Percentiles rank a stretch among this genome's conserved stretches.
phyloP scores from a whole-genome alignment of 2,888 invertebrate species.

The Smittia sp. region DNA sequence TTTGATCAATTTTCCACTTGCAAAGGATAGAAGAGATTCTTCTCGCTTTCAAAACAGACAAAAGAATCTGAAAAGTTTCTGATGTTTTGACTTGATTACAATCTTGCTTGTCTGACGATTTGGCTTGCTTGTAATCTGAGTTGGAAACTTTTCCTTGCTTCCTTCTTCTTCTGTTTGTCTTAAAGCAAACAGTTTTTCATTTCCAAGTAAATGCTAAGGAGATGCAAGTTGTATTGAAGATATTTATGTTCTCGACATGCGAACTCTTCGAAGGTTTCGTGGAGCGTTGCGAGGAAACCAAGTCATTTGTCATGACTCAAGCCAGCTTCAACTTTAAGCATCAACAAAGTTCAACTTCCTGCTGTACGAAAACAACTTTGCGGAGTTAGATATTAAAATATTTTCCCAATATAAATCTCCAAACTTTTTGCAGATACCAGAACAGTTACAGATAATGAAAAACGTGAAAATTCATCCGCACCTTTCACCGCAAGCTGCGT shows the following conservation, averaged over 20 bases:
- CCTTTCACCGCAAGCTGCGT: not conserved
- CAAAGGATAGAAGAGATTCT: not conserved
- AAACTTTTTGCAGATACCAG: too few relatives aligned
- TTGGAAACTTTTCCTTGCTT: constrained; percentile 1
- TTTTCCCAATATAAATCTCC: too few relatives aligned
- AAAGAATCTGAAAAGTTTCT: constrained; percentile 24
- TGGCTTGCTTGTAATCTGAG: constrained; percentile 33
- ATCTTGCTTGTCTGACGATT: constrained; percentile 12
- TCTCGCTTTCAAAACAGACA: not conserved
- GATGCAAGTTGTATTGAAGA: not conserved
- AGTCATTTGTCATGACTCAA: too few relatives aligned
- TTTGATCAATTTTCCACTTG: not conserved
- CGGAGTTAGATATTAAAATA: too few relatives aligned
- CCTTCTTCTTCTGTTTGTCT: not conserved
- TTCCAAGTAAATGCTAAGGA: not conserved
- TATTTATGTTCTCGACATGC: too few relatives aligned
- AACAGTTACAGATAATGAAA: too few relatives aligned
- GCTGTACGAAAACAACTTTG: too few relatives aligned
- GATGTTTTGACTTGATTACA: constrained; percentile 25
- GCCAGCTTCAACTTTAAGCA: too few relatives aligned
- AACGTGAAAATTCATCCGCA: constrained; percentile 1
- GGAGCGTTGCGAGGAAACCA: too few relatives aligned
- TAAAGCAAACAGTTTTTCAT: not conserved
- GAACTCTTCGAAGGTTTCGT: too few relatives aligned
- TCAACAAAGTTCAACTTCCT: too few relatives aligned